phyloP scores from a whole-genome alignment of 2,797 vertebrate genomes.

The Octomys mimax region DNA sequence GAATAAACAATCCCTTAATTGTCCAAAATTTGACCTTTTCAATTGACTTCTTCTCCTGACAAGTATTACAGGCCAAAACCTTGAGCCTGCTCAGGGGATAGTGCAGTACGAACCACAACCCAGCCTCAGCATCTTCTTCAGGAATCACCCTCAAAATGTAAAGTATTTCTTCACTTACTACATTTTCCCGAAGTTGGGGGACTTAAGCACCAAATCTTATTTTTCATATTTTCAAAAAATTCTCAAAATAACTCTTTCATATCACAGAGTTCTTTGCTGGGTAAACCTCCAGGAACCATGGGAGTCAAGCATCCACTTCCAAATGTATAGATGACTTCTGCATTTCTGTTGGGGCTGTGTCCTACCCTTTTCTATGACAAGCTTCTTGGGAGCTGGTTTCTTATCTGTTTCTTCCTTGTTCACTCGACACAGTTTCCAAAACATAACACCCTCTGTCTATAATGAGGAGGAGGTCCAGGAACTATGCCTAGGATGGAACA shows the following conservation, averaged over 20 bases:
- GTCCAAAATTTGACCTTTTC: slow-evolving; percentile 34
- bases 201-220: neutral
- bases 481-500: neutral
- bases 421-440: neutral
- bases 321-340: neutral
- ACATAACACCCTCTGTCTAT: neutral
- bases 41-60: neutral
- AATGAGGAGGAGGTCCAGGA: neutral
- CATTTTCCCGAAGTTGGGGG: neutral
- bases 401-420: neutral
- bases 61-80: neutral
- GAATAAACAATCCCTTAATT: neutral
- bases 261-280: neutral
- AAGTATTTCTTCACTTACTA: neutral
- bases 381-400: neutral
- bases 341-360: neutral
- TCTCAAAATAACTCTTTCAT: neutral
- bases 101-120: neutral
- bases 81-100: neutral
- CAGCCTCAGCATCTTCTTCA: neutral
- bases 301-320: neutral
- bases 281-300: neutral
- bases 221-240: neutral
- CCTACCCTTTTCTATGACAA: neutral
- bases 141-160: neutral